Conservation (phyloP, 2,113 vertebrate genomes). For the Pontoporia blainvillei region DNA sequence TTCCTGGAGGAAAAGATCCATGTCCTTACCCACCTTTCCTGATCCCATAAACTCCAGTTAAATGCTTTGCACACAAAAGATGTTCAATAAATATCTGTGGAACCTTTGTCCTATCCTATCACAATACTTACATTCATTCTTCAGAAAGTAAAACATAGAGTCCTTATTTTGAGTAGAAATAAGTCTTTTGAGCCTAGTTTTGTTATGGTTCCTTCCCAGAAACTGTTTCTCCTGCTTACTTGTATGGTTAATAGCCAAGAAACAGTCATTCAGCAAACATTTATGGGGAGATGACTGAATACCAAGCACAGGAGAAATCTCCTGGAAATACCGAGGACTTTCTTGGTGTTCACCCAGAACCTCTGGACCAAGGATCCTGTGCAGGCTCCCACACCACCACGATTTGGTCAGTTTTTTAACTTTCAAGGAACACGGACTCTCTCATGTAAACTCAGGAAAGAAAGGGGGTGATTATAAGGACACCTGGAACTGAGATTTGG, state of each 20-base stretch:
- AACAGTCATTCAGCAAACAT: background rate
- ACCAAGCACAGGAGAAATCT: background rate
- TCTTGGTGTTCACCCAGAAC: background rate
- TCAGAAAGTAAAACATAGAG: background rate
- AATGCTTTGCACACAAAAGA: background rate
- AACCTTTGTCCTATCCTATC: background rate
- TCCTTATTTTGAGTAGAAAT: background rate
- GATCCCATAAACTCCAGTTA: background rate
- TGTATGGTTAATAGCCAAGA: background rate
- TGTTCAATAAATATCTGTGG: background rate
- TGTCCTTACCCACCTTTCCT: background rate
- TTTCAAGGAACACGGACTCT: background rate
- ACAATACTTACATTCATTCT: background rate
- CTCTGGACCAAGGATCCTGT: background rate
- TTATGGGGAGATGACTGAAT: background rate
- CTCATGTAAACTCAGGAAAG: background rate
- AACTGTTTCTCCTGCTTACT: background rate
- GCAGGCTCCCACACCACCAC: background rate
- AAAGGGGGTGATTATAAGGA: background rate
- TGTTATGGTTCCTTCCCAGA: background rate
- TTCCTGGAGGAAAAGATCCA: background rate
- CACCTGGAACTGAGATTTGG: background rate
- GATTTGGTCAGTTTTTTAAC: background rate
- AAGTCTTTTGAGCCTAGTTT: conserved; percentile 4
- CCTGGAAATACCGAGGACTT: background rate